Evolutionary conservation across 2,888 invertebrate species (phyloP), one percentile per base, ranked within the genome.

Genomic region (Plebejus anna): DNA sequence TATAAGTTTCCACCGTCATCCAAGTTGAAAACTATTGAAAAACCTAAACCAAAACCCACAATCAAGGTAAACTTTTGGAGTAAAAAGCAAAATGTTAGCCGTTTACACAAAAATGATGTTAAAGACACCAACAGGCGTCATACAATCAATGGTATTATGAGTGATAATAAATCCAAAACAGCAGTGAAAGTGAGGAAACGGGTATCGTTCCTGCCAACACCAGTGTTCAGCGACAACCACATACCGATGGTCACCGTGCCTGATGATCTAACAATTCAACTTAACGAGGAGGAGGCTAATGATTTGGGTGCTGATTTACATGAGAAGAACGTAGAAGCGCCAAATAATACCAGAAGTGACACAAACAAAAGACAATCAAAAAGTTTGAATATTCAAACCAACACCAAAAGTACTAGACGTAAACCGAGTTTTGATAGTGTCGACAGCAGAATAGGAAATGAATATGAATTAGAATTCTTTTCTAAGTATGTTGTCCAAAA

Each of bases 11-110:
- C 92, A 22, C 82, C 88, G 77, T 77, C 86, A 66, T 78, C 82
- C 22, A 89, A 85, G 81, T 79, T 81, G 28, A 91, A 86, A 81
- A 76, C 85, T n/a, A 82, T 89, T 70, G 83, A 83, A 16, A 91
- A 90, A 81, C 82, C 86, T 28, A 92, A 92, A 83, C 82, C 87
- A 9, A 92, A 90, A 83, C 85, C 87, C 22, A 92, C 89, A 84
- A 91, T 93, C 6, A 94, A 94, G 85, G 92, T 94, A 0, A 94
- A 94, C 80, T 94, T 94, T 80, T 94, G 94, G 94, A 93, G 93
- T 79, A 90, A 85, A 79, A 92, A 91, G 79, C 85, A 83, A 78
- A 82, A 83, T 61, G 81, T 83, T 2, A 89, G 83, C 75, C 84
- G 89, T 61, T 80, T 89, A 28, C 85, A 88, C 78, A 88, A 86